These are phyloP conservation scores for Champsocephalus esox DNA, from an alignment of 2,797 vertebrate genomes.

Conservation along the genomic window DNA sequence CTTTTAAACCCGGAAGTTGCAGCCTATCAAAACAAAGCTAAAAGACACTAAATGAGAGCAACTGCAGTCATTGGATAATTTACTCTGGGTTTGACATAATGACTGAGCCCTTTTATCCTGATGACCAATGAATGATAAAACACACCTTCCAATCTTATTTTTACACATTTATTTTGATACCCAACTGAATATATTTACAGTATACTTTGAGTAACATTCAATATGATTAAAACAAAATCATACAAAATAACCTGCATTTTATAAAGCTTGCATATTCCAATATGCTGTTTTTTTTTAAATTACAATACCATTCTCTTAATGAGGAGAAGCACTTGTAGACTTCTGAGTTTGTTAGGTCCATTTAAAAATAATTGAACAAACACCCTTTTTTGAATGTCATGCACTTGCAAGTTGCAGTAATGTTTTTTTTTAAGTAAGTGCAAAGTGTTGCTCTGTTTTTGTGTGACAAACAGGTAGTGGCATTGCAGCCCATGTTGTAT, in stretches of 20 bases:
- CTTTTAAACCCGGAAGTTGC: too few species aligned
- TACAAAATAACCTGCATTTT: conserved; percentile 67
- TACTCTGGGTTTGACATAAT: not conserved
- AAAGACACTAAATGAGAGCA: too few species aligned
- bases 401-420: conserved; percentile 75
- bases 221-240: conserved; percentile 67
- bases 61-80: too few species aligned
- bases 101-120: not conserved
- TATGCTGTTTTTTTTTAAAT: conserved; percentile 9
- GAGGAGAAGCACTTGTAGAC: conserved; percentile 56
- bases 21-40: too few species aligned
- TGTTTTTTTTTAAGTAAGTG: conserved; percentile 54
- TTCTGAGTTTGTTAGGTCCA: conserved; percentile 50
- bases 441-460: conserved; percentile 58
- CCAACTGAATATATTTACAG: conserved; percentile 65
- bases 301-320: conserved; percentile 59
- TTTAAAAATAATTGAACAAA: conserved; percentile 63
- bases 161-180: conserved; percentile 77
- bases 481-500: conserved; percentile 61
- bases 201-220: conserved; percentile 76
- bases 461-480: conserved; percentile 58
- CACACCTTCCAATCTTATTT: conserved; percentile 41
- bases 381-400: conserved; percentile 70
- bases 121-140: conserved; percentile 11
- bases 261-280: conserved; percentile 72